Conservation (phyloP, 2,113 vertebrate genomes). For the Progne subis region DNA sequence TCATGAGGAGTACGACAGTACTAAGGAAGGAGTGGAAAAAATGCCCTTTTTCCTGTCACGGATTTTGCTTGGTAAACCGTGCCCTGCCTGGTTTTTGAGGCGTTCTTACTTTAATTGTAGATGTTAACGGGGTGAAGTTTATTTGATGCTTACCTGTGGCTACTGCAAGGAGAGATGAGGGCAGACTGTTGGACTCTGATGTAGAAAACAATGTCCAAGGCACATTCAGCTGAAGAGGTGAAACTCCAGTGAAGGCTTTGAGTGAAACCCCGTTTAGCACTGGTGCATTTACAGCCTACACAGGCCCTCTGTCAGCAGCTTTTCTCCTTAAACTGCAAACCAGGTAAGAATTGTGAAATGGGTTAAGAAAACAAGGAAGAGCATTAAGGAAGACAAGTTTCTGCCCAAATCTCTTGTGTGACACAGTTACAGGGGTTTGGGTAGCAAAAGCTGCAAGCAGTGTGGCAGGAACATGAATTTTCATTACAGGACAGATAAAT, state of each 20-base stretch:
- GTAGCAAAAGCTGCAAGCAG: neutral
- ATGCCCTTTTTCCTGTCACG: neutral
- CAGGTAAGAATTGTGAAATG: constrained; percentile 21
- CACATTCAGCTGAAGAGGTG: neutral
- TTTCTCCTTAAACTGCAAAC: neutral
- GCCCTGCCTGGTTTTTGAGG: neutral
- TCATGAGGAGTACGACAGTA: neutral
- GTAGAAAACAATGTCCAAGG: neutral
- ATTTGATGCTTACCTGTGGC: neutral
- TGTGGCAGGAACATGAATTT: neutral
- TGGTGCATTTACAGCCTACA: neutral
- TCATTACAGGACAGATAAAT: neutral
- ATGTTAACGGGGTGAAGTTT: neutral
- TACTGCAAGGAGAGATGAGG: neutral
- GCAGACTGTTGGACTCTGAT: neutral
- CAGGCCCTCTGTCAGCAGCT: neutral
- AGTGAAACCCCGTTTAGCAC: neutral
- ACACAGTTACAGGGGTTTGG: neutral
- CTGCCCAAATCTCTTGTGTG: neutral
- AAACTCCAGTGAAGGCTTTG: neutral
- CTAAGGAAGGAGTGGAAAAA: neutral
- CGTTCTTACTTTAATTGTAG: neutral
- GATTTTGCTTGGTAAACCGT: neutral
- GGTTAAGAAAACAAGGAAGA: neutral
- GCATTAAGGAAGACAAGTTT: neutral